Evolutionary conservation across 2,888 invertebrate species (phyloP).

Genomic region (Dryobotodes eremita): DNA sequence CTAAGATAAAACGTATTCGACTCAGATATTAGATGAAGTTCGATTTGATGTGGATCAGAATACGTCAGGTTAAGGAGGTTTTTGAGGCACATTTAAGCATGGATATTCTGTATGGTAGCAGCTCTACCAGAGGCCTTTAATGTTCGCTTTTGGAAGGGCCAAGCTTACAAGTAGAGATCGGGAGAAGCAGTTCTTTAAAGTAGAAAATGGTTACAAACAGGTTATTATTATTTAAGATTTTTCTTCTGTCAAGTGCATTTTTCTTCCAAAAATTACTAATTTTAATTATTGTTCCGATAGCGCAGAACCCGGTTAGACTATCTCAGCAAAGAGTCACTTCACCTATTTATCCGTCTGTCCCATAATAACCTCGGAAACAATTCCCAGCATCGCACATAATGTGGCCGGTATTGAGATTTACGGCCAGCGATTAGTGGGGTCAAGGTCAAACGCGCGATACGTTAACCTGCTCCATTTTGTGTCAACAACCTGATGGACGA

Average conservation of each 20-base stretch:
- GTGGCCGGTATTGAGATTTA: constrained; percentile 64
- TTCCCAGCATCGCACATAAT: constrained; percentile 48
- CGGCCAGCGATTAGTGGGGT: constrained; percentile 61
- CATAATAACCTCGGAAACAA: constrained; percentile 37
- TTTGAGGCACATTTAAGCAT: too few species aligned
- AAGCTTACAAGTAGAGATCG: not conserved
- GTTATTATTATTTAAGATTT: not conserved
- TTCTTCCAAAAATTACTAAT: too few species aligned
- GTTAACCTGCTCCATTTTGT: constrained; percentile 56
- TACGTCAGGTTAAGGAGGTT: not conserved
- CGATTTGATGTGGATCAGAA: not conserved
- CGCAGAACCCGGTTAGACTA: not conserved
- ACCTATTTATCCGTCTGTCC: constrained; percentile 10
- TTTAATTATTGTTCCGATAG: too few species aligned
- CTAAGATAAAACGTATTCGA: not conserved
- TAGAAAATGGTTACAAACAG: not conserved
- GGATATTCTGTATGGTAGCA: not conserved
- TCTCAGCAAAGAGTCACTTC: not conserved
- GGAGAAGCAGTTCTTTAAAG: not conserved
- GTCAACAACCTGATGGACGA: constrained; percentile 52
- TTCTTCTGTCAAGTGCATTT: not conserved
- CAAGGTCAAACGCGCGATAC: constrained; percentile 61
- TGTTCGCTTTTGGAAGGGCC: not conserved
- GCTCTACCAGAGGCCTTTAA: too few species aligned
- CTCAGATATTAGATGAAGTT: not conserved